Evolutionary conservation across 1,140 invertebrate genomes (phyloP).

Genomic region (Drosophila triauraria): DNA sequence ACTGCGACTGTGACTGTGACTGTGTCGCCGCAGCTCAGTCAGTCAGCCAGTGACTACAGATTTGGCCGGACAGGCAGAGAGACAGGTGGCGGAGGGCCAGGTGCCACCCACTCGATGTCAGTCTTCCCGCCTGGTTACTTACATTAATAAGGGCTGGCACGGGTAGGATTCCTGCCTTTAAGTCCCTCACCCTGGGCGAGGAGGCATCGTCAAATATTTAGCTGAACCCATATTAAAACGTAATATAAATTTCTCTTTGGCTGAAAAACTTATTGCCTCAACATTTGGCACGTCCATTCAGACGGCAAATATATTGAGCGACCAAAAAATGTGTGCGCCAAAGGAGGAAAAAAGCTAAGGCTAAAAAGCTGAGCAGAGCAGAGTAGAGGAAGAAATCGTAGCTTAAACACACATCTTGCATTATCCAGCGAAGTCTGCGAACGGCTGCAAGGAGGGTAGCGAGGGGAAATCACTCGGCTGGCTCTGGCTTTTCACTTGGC

Average conservation of each 20-base stretch:
- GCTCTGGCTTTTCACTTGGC: slow-evolving; percentile 56
- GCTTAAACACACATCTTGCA: slow-evolving; percentile 62
- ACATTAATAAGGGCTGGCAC: slow-evolving; percentile 22
- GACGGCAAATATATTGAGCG: slow-evolving; percentile 63
- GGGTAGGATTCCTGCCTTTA: neutral
- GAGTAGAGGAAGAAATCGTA: slow-evolving; percentile 32
- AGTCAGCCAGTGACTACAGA: slow-evolving; percentile 39
- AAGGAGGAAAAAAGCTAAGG: slow-evolving; percentile 26
- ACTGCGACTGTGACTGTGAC: slow-evolving; percentile 22
- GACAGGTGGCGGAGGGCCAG: slow-evolving; percentile 18
- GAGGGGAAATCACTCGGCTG: slow-evolving; percentile 51
- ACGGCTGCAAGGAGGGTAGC: neutral
- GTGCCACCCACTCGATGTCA: slow-evolving; percentile 41
- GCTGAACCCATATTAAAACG: slow-evolving; percentile 55
- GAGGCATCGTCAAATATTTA: slow-evolving; percentile 57
- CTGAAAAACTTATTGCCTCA: slow-evolving; percentile 68
- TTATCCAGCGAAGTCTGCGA: slow-evolving; percentile 27
- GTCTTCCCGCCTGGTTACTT: slow-evolving; percentile 13
- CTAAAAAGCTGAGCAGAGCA: slow-evolving; percentile 2
- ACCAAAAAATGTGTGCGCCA: slow-evolving; percentile 41
- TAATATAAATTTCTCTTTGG: slow-evolving; percentile 67
- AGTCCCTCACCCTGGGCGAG: neutral
- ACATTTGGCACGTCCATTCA: slow-evolving; percentile 75
- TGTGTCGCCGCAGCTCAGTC: slow-evolving; percentile 30
- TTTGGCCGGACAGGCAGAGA: slow-evolving; percentile 14